phyloP scores from a whole-genome alignment of 2,888 invertebrate genomes.

The Bursaphelenchus okinawaensis region DNA sequence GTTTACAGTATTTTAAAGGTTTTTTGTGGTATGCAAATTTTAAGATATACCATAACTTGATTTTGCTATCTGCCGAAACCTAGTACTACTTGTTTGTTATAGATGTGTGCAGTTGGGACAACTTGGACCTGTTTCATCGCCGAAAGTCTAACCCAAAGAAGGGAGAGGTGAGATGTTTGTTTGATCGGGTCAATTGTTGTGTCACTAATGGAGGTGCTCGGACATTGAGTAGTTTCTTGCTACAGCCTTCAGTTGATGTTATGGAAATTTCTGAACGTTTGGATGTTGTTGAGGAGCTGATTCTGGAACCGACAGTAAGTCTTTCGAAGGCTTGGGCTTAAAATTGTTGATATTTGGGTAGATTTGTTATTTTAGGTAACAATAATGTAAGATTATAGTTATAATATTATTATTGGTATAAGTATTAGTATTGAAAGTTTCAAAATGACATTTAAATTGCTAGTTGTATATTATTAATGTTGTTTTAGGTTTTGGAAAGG shows the following conservation, averaged over 20 bases:
- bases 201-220: slow-evolving; percentile 72
- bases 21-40: no score
- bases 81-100: no score
- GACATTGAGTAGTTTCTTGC: slow-evolving; percentile 72
- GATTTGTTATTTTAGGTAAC: neutral
- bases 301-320: slow-evolving; percentile 27
- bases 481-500: slow-evolving; percentile 35
- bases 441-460: no score
- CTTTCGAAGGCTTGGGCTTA: neutral
- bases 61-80: no score
- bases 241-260: slow-evolving; percentile 69
- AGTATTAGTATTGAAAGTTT: no score
- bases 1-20: no score
- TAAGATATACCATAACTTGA: no score
- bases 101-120: slow-evolving; percentile 77
- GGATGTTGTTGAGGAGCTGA: slow-evolving; percentile 72
- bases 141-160: slow-evolving; percentile 39
- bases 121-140: slow-evolving; percentile 64
- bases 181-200: slow-evolving; percentile 69
- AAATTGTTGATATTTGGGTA: neutral
- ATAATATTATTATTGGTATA: no score
- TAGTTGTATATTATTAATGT: neutral
- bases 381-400: no score
- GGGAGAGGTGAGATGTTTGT: slow-evolving; percentile 63
- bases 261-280: slow-evolving; percentile 69